These are phyloP conservation scores for Thamnaconus septentrionalis DNA, from an alignment of 2,113 vertebrate species.

Conservation along the genomic window DNA sequence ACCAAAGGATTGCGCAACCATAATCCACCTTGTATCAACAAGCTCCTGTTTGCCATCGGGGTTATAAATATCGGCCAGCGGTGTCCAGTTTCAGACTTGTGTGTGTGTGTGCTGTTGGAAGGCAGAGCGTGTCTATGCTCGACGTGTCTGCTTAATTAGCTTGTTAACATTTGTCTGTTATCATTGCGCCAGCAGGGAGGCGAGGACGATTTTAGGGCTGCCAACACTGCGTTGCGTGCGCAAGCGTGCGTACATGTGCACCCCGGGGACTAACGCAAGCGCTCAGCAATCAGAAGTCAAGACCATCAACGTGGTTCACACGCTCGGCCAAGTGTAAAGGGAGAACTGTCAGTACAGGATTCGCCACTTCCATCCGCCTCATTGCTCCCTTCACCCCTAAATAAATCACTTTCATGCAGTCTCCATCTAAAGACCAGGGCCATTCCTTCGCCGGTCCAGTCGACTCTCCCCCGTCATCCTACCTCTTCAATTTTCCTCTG, in stretches of 20 bases:
- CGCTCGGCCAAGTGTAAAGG: neutral
- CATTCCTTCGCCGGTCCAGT: too few species aligned
- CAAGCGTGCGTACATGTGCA: too few species aligned
- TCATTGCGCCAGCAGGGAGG: slow-evolving; percentile 49
- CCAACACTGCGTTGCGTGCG: slow-evolving; percentile 20
- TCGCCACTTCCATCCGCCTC: too few species aligned
- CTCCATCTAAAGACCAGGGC: too few species aligned
- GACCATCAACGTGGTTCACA: slow-evolving; percentile 15
- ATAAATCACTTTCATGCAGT: too few species aligned
- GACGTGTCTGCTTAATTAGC: slow-evolving; percentile 63
- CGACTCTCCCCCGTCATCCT: neutral
- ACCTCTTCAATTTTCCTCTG: slow-evolving; percentile 98
- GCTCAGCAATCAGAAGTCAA: slow-evolving; percentile 4
- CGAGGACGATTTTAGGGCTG: slow-evolving; percentile 35
- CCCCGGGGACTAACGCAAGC: neutral
- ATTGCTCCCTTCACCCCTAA: too few species aligned
- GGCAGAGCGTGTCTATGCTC: slow-evolving; percentile 15
- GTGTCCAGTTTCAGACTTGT: neutral
- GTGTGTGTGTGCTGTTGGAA: neutral
- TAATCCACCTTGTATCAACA: too few species aligned
- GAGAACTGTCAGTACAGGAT: too few species aligned
- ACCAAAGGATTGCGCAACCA: too few species aligned
- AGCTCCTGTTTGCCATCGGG: too few species aligned
- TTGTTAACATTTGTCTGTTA: slow-evolving; percentile 70
- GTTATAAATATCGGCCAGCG: too few species aligned